Conservation (phyloP, 2,888 invertebrate species). For the Amiota communis region DNA sequence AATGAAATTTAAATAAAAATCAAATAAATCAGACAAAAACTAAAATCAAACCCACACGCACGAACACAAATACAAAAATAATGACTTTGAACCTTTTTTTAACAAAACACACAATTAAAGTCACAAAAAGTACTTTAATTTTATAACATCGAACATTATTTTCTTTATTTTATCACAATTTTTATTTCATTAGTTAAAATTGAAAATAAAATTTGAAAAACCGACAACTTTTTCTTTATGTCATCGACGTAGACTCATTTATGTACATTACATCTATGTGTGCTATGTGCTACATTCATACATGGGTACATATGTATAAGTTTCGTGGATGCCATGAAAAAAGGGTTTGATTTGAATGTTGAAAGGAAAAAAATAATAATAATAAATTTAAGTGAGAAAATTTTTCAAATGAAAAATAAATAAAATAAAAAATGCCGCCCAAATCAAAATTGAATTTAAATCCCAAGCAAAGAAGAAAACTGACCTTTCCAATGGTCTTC, state of each 20-base stretch:
- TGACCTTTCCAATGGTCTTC: too few relatives aligned
- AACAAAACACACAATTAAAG: neutral
- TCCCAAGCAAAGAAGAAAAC: too few relatives aligned
- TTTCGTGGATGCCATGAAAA: neutral
- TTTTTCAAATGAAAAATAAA: constrained; percentile 12
- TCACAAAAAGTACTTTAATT: constrained; percentile 3
- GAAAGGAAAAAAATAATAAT: constrained; percentile 11
- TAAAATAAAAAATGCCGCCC: constrained; percentile 24
- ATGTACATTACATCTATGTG: neutral
- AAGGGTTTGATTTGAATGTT: constrained; percentile 11
- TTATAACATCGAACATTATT: neutral
- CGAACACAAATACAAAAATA: too few relatives aligned
- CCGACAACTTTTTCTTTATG: neutral
- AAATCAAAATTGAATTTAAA: neutral
- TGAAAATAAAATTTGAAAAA: constrained; percentile 7
- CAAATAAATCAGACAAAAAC: constrained; percentile 9
- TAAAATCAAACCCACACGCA: constrained; percentile 1
- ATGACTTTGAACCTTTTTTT: neutral
- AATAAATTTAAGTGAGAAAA: constrained; percentile 26
- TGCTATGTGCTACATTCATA: neutral
- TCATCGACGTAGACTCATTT: too few relatives aligned
- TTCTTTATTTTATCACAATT: neutral
- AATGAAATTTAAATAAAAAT: constrained; percentile 16
- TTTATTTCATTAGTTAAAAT: constrained; percentile 28
- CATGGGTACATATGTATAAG: neutral